Evolutionary conservation across 2,113 vertebrate genomes (phyloP).

Genomic region (Speoplatyrhinus poulsoni): DNA sequence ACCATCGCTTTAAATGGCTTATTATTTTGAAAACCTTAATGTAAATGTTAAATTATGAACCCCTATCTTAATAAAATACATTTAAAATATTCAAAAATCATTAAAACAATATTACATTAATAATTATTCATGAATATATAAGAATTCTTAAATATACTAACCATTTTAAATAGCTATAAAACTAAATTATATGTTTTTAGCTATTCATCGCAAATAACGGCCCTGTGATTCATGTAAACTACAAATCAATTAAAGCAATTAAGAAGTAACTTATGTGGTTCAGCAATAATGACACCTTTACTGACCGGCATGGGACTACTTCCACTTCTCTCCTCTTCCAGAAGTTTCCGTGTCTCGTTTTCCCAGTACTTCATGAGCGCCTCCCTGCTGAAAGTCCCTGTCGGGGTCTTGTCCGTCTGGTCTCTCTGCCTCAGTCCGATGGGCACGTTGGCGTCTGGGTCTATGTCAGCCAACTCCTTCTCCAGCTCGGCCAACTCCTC

Average conservation of each 20-base stretch:
- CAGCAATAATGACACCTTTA: conserved; percentile 8
- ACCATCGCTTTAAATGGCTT: background rate
- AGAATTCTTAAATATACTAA: too few relatives aligned
- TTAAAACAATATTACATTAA: too few relatives aligned
- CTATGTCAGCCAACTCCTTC: conserved; percentile 90
- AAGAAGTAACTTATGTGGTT: too few relatives aligned
- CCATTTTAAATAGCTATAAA: too few relatives aligned
- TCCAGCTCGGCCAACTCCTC: conserved; percentile 95
- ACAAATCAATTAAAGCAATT: too few relatives aligned
- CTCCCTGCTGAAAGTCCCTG: conserved; percentile 92
- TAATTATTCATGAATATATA: too few relatives aligned
- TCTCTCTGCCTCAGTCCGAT: conserved; percentile 93
- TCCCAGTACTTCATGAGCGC: conserved; percentile 96
- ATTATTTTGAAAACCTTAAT: conserved; percentile 6
- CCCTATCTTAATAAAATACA: too few relatives aligned
- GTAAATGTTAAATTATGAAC: too few relatives aligned
- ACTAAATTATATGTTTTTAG: background rate
- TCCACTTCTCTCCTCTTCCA: conserved; percentile 86
- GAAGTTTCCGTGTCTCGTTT: conserved; percentile 88
- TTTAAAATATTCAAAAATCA: too few relatives aligned
- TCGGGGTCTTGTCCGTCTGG: conserved; percentile 93
- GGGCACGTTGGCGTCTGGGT: conserved; percentile 87
- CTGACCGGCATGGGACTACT: conserved; percentile 70
- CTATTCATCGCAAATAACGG: background rate
- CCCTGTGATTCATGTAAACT: too few relatives aligned